phyloP scores from a whole-genome alignment of 2,113 vertebrate species.

The Alethe diademata region DNA sequence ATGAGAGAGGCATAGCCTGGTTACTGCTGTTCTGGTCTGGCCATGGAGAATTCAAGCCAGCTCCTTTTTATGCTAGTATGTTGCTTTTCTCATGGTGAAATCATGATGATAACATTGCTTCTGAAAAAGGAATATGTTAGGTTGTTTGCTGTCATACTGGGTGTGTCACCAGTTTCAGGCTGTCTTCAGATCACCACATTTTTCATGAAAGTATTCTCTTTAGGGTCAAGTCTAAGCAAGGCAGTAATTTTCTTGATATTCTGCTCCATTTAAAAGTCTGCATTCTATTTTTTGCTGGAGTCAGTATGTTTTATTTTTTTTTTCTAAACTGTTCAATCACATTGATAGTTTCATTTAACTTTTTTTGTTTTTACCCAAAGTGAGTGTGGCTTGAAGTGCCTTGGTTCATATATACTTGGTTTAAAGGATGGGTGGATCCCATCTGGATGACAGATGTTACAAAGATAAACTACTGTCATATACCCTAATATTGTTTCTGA shows the following conservation, averaged over 20 bases:
- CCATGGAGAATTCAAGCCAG: background rate
- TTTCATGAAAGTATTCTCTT: background rate
- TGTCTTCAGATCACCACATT: background rate
- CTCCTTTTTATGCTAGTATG: background rate
- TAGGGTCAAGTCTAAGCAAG: background rate
- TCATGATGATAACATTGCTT: background rate
- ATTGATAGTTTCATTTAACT: background rate
- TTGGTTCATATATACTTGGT: background rate
- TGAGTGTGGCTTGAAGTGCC: background rate
- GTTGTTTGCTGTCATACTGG: background rate
- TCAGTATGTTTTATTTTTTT: background rate
- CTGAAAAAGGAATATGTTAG: background rate
- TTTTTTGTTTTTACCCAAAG: background rate
- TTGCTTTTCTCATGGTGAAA: background rate
- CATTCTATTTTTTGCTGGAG: background rate
- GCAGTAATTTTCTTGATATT: background rate
- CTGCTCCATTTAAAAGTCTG: background rate
- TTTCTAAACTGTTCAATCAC: background rate
- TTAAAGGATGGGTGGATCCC: background rate
- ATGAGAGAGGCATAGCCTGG: background rate
- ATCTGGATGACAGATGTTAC: slow-evolving; percentile 10
- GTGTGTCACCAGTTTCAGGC: background rate
- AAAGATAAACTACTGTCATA: slow-evolving; percentile 5
- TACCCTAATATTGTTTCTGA: background rate
- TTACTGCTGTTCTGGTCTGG: background rate